phyloP scores from a whole-genome alignment of 1,140 invertebrate genomes.

The Drosophila lowei region DNA sequence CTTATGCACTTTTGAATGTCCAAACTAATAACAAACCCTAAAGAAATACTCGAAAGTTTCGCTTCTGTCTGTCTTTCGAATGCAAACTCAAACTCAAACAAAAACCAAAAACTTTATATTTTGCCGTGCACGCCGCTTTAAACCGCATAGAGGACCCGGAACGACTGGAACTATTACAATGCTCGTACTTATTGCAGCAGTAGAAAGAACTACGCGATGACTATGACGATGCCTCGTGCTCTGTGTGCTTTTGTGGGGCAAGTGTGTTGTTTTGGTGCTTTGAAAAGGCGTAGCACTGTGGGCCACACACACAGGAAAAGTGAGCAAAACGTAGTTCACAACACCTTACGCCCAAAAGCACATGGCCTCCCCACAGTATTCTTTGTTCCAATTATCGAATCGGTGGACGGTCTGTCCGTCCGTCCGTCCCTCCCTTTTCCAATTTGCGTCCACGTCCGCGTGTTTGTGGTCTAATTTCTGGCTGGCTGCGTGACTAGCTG shows the following conservation, averaged over 20 bases:
- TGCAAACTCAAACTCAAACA: too few species aligned
- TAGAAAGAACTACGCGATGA: slow-evolving; percentile 9
- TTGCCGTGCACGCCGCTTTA: slow-evolving; percentile 15
- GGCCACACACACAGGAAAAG: not conserved
- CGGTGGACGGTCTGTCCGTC: slow-evolving; percentile 9
- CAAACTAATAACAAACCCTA: too few species aligned
- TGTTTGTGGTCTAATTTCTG: slow-evolving; percentile 52
- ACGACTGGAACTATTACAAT: slow-evolving; percentile 31
- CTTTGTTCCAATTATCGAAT: slow-evolving; percentile 43
- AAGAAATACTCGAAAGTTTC: too few species aligned
- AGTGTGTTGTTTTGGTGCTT: slow-evolving; percentile 29
- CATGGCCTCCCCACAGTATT: slow-evolving; percentile 25
- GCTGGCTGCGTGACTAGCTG: slow-evolving; percentile 52
- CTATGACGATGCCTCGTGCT: slow-evolving; percentile 12
- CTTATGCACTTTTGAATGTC: too few species aligned
- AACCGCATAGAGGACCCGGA: slow-evolving; percentile 35
- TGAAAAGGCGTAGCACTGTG: slow-evolving; percentile 17
- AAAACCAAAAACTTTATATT: too few species aligned
- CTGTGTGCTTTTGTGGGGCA: slow-evolving; percentile 22
- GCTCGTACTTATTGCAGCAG: too few species aligned
- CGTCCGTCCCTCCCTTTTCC: slow-evolving; percentile 32
- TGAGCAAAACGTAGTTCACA: not conserved
- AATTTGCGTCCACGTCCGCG: slow-evolving; percentile 50
- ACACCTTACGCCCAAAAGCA: not conserved
- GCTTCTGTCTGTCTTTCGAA: too few species aligned